phyloP scores from a whole-genome alignment of 2,888 invertebrate genomes.

The Apocheima hispidaria region DNA sequence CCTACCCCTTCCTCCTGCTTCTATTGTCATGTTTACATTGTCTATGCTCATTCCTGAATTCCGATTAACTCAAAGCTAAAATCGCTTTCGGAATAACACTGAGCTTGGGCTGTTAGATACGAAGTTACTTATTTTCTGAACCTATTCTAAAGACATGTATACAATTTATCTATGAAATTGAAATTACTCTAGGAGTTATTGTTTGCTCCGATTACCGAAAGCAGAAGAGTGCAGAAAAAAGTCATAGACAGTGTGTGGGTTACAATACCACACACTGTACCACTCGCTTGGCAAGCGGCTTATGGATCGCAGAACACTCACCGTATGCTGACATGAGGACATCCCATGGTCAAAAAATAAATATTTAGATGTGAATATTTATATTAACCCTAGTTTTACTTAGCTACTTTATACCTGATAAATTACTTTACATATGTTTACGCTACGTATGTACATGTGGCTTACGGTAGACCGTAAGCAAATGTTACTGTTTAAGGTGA shows the following conservation, averaged over 20 bases:
- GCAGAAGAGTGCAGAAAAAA: too few species aligned
- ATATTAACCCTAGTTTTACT: too few species aligned
- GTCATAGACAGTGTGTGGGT: too few species aligned
- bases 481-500: constrained; percentile 9
- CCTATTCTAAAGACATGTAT: constrained; percentile 18
- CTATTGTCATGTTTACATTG: constrained; percentile 85
- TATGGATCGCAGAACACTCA: too few species aligned
- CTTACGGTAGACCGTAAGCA: background rate
- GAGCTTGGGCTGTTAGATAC: constrained; percentile 44
- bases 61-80: constrained; percentile 77
- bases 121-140: constrained; percentile 39
- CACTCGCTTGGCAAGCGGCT: too few species aligned
- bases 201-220: too few species aligned
- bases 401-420: too few species aligned
- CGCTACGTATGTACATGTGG: background rate
- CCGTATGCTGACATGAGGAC: too few species aligned
- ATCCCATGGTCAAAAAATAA: too few species aligned
- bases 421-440: background rate
- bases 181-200: too few species aligned
- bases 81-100: constrained; percentile 59
- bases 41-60: constrained; percentile 82
- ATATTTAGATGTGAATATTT: too few species aligned
- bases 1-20: constrained; percentile 68
- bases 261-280: too few species aligned
- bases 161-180: constrained; percentile 18